Evolutionary conservation across 2,888 invertebrate species (phyloP).

Genomic region (Taphrorychus bicolor): DNA sequence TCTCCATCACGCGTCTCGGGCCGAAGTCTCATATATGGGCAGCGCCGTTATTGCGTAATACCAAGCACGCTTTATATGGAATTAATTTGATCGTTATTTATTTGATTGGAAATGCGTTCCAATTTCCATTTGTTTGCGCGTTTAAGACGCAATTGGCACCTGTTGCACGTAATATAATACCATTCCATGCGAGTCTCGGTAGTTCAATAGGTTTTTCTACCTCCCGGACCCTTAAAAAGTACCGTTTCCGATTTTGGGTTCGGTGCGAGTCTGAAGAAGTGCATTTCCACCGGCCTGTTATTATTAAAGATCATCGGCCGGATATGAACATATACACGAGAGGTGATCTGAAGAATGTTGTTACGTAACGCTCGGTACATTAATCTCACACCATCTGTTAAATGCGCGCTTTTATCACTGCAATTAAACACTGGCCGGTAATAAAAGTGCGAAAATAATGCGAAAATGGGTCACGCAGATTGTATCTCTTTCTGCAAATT

Average conservation of each 20-base stretch:
- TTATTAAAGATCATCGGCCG: too few species aligned
- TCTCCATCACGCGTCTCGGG: slow-evolving; percentile 11
- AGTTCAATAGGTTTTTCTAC: too few species aligned
- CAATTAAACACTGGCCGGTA: background rate
- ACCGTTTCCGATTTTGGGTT: slow-evolving; percentile 15
- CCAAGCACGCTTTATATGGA: slow-evolving; percentile 44
- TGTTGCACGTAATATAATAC: background rate
- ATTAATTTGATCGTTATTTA: slow-evolving; percentile 50
- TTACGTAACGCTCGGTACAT: background rate
- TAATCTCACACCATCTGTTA: background rate
- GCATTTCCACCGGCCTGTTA: too few species aligned
- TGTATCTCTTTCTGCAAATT: slow-evolving; percentile 16
- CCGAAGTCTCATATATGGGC: slow-evolving; percentile 25
- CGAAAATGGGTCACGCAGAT: slow-evolving; percentile 14
- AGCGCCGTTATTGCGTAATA: slow-evolving; percentile 29
- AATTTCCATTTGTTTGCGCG: slow-evolving; percentile 44
- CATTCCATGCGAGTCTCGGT: background rate
- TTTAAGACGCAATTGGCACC: background rate
- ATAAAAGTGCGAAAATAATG: slow-evolving; percentile 10
- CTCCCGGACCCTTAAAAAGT: slow-evolving; percentile 15
- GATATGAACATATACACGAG: too few species aligned
- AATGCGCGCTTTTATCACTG: background rate
- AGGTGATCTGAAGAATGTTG: background rate
- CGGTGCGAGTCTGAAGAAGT: too few species aligned
- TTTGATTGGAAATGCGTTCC: slow-evolving; percentile 49